Evolutionary conservation across 2,797 vertebrate species (phyloP).

Genomic region (Diglossa cyanea): DNA sequence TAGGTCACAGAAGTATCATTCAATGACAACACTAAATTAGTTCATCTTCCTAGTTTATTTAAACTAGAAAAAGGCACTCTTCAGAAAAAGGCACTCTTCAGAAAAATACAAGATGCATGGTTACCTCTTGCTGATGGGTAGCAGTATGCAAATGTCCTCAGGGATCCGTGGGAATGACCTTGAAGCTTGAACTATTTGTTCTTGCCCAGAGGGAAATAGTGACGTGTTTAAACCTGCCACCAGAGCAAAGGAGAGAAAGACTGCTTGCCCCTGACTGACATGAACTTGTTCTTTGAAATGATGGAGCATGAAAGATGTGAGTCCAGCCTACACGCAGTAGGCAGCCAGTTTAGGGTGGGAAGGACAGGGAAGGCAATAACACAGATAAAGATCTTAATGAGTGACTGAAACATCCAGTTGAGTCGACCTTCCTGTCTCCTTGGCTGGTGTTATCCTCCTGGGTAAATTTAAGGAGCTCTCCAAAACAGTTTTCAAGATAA

Average conservation of each 20-base stretch:
- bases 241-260: not conserved
- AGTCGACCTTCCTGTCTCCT: not conserved
- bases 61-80: not conserved
- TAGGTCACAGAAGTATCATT: not conserved
- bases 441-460: slow-evolving; percentile 16
- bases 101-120: not conserved
- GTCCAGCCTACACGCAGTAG: not conserved
- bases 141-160: not conserved
- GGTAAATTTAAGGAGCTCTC: slow-evolving; percentile 1
- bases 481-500: slow-evolving; percentile 1
- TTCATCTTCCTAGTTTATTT: not conserved
- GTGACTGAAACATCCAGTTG: not conserved
- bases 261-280: not conserved
- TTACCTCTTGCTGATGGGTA: not conserved
- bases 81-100: not conserved
- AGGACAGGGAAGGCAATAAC: not conserved
- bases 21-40: not conserved
- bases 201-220: not conserved
- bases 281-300: not conserved
- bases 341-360: not conserved
- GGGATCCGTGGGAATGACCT: not conserved
- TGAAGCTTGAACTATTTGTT: not conserved
- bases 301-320: not conserved
- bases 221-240: not conserved
- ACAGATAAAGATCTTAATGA: slow-evolving; percentile 43